Evolutionary conservation across 2,888 invertebrate genomes (phyloP).

Genomic region (Busseola fusca): DNA sequence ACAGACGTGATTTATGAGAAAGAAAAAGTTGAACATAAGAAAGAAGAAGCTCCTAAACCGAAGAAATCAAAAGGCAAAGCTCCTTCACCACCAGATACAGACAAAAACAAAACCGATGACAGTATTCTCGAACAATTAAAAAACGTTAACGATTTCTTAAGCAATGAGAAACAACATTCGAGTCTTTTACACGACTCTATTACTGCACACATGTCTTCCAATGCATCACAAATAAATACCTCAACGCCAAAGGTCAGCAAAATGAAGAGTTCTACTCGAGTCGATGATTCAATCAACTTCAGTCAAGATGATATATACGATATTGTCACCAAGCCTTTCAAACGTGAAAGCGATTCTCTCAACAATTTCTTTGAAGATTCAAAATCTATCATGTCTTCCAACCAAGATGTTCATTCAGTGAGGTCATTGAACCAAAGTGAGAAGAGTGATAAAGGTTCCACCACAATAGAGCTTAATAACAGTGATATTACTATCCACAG

Average conservation of each 20-base stretch:
- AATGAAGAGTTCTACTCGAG: conserved; percentile 75
- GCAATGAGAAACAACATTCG: conserved; percentile 82
- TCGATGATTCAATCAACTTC: conserved; percentile 84
- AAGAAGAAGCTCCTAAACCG: conserved; percentile 78
- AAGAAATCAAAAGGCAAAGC: conserved; percentile 93
- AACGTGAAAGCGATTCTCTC: conserved; percentile 84
- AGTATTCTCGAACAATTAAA: conserved; percentile 84
- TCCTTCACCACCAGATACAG: conserved; percentile 91
- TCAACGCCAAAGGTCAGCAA: conserved; percentile 86
- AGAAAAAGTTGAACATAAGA: conserved; percentile 75
- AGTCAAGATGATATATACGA: conserved; percentile 88
- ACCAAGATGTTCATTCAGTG: conserved; percentile 82
- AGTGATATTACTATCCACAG: conserved; percentile 93
- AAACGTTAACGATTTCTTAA: conserved; percentile 81
- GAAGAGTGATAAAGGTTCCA: conserved; percentile 87
- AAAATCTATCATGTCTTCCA: conserved; percentile 85
- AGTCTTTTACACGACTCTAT: conserved; percentile 77
- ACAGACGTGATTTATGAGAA: conserved; percentile 77
- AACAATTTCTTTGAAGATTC: conserved; percentile 85
- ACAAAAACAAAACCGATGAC: conserved; percentile 86
- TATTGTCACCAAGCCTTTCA: conserved; percentile 86
- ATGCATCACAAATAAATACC: conserved; percentile 78
- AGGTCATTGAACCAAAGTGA: conserved; percentile 85
- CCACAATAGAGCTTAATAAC: conserved; percentile 92
- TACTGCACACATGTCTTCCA: conserved; percentile 67